Evolutionary conservation across 2,113 vertebrate species (phyloP), one percentile per base, ranked within the genome.

Genomic region (Murina feae): DNA sequence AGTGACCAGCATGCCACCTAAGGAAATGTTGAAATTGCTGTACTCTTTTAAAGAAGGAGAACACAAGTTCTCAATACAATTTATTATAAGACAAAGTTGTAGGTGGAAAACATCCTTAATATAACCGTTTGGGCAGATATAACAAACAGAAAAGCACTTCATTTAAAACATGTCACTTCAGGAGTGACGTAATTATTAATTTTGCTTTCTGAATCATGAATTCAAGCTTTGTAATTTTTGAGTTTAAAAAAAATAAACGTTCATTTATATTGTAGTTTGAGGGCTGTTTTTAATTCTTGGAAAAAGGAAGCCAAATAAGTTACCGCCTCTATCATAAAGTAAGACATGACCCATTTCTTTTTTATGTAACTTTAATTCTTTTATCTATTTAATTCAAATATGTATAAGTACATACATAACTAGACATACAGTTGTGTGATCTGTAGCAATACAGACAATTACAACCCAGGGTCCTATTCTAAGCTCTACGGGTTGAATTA

Each of bases 11-110:
- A 87, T 85, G 8, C 85, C 85, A 69, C 92, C 92, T 95, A 97
- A 97, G 83, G 92, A 95, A 91, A 94, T 72, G 44, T 80, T 96
- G 88, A 91, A 96, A 82, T 79, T 84, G 69, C 55, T n/a, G 7
- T 89, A 91, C 89, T 97, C 58, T 96, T 97, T 95, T 92, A 97
- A 75, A 93, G 75, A 90, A 88, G 44, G 23, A 86, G 30, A 91
- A 78, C 58, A 89, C 18, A 85, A 95, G 39, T 93, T 94, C 95
- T 86, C 69, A 81, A 93, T 91, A 85, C 35, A 78, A 83, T 95
- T 95, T 96, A 89, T 95, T 92, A 96, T 76, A 85, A 92, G 78
- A 96, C 63, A 95, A 95, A 76, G 69, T 84, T 7, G 2, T 94
- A 82, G 82, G 79, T 91, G 75, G 82, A 89, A 87, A 95, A 92